These are phyloP conservation scores for Anguilla obscura DNA, from an alignment of 2,797 vertebrate species.

Conservation along the genomic window DNA sequence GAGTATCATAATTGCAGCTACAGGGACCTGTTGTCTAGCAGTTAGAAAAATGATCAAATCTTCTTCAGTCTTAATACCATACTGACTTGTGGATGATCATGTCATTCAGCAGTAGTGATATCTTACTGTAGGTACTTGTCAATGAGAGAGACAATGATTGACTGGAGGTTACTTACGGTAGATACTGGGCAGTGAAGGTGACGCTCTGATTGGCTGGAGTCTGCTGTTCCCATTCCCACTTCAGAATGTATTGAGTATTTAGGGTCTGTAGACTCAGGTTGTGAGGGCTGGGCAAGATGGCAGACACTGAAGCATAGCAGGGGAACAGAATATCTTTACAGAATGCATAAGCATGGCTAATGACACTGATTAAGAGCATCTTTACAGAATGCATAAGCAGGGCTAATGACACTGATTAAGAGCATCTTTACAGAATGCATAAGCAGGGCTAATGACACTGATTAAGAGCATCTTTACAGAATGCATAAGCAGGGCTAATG, in stretches of 20 bases:
- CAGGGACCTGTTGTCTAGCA: neutral
- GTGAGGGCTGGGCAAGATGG: constrained; percentile 2
- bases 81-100: neutral
- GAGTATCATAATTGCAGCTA: neutral
- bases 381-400: too few species aligned
- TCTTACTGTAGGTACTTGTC: neutral
- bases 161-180: neutral
- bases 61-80: neutral
- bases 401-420: too few species aligned
- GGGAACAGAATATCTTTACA: neutral
- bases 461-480: too few species aligned
- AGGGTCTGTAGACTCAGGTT: constrained; percentile 15
- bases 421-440: too few species aligned
- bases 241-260: constrained; percentile 34
- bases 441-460: too few species aligned
- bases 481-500: too few species aligned
- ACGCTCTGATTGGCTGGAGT: neutral
- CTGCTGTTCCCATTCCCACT: constrained; percentile 22
- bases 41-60: neutral
- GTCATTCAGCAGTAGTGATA: neutral
- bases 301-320: neutral
- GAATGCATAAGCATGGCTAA: neutral
- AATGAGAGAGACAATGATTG: neutral
- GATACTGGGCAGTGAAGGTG: constrained; percentile 19
- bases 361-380: neutral